phyloP scores from a whole-genome alignment of 92 coral and sea anemone species.

The Phenganax subtilis region DNA sequence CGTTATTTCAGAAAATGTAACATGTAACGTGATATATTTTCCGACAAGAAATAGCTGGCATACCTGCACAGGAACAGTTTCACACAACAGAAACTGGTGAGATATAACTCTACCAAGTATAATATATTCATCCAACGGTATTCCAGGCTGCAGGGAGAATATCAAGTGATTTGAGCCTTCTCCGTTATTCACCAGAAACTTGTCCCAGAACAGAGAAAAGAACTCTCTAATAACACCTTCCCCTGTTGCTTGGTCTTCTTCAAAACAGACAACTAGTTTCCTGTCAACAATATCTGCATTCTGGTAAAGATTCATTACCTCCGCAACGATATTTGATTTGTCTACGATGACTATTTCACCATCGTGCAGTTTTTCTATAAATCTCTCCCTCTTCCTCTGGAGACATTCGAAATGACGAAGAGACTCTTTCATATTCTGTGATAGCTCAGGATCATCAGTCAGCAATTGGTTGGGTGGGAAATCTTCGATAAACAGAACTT shows the following conservation, averaged over 20 bases:
- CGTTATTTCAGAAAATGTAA: not conserved
- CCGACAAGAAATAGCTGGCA: not conserved
- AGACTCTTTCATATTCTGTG: not conserved
- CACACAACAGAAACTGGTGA: conserved; percentile 55
- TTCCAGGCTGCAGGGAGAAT: conserved; percentile 40
- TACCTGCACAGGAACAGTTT: conserved; percentile 47
- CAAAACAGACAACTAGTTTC: conserved; percentile 34
- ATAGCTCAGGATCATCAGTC: conserved; percentile 18
- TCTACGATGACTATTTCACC: conserved; percentile 32
- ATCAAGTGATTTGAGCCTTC: conserved; percentile 48
- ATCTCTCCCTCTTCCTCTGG: conserved; percentile 17
- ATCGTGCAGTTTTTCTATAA: conserved; percentile 19
- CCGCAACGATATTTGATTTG: conserved; percentile 47
- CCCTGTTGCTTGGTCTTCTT: conserved; percentile 42
- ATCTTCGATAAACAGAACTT: not conserved
- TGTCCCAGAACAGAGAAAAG: conserved; percentile 53
- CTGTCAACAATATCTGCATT: conserved; percentile 34
- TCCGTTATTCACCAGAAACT: conserved; percentile 28
- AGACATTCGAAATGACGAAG: not conserved
- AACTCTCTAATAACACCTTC: conserved; percentile 53
- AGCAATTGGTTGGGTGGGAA: conserved; percentile 16
- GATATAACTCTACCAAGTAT: conserved; percentile 49
- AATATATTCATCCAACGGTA: conserved; percentile 47
- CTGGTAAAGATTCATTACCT: conserved; percentile 44
- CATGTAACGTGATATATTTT: not conserved